Base-by-base conservation (phyloP, 2,797 vertebrate genomes). In the Onychomys torridus region DNA sequence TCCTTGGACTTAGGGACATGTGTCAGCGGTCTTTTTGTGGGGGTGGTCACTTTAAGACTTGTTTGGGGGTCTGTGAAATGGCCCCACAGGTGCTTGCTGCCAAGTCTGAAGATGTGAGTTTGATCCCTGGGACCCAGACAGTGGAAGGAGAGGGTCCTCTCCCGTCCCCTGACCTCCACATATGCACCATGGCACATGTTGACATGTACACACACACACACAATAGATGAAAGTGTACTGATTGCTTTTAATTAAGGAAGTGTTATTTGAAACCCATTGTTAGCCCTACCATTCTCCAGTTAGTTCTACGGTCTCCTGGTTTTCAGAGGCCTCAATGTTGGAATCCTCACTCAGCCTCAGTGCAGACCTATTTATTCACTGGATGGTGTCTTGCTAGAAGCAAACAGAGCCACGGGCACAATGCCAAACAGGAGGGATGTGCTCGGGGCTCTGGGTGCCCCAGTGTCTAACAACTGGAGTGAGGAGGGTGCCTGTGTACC, bases 271-370 rank as follows among this genome's bases (percentile, higher is more conserved):
- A 59, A 61, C 21, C 14, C 52, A 55, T 11, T 46, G 55, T 88
- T 93, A 94, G 46, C 73, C 43, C 79, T 91, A 65, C 75, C 91
- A 85, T 57, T 57, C 55, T 19, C 17, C 55, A 57, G 17, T 57
- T 19, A 19, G 17, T 57, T 57, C 55, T 10, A 4, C 9, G 37
- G 49, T 59, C 37, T 85, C 2, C 34, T 32, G 32, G 57, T 76
- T 89, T 89, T 63, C n/a, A 59, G 90, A 78, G 29, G 84, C 21
- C 61, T 96, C 59, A 65, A 57, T 92, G 34, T 49, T 89, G 93
- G 82, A 82, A 79, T 55, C 29, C 16, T 67, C 7, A 55, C 73
- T 82, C 46, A 59, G 49, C 3, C 37, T 59, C 61, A 52, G 1
- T 52, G 21, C 25, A 85, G 90, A 79, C 17, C 63, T 77, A 79